Evolutionary conservation across 1,140 invertebrate genomes (phyloP).

Genomic region (Polyergus mexicanus): DNA sequence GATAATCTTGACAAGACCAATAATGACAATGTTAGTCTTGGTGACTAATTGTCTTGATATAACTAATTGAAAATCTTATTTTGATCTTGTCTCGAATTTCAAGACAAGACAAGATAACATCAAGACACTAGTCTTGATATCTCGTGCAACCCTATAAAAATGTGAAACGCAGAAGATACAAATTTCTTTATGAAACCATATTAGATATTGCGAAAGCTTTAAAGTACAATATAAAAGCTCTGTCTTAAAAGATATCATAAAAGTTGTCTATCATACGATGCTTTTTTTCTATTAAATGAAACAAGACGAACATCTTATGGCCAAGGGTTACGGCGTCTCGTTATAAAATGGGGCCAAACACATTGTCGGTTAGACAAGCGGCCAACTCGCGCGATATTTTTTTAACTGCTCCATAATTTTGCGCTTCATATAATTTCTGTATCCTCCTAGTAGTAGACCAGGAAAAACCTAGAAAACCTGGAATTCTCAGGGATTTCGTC

Average conservation of each 20-base stretch:
- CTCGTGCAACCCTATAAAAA: too few species aligned
- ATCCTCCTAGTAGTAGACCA: too few species aligned
- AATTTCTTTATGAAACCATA: background rate
- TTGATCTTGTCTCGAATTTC: too few species aligned
- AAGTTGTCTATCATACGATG: background rate
- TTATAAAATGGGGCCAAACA: background rate
- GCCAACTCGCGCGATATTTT: background rate
- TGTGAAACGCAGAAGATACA: background rate
- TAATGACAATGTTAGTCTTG: too few species aligned
- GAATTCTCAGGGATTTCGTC: too few species aligned
- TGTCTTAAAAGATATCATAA: background rate
- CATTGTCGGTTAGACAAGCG: background rate
- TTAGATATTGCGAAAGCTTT: background rate
- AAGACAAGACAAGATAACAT: too few species aligned
- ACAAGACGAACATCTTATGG: background rate
- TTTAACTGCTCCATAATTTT: slow-evolving; percentile 1
- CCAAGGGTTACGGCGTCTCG: background rate
- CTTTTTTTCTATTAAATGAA: background rate
- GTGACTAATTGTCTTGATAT: too few species aligned
- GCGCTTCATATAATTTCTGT: background rate
- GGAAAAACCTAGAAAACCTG: too few species aligned
- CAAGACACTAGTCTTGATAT: too few species aligned
- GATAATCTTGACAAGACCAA: too few species aligned
- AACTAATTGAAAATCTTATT: too few species aligned
- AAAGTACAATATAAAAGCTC: background rate